Evolutionary conservation across 2,113 vertebrate species (phyloP), one percentile per base, ranked within the genome.

Genomic region (Podarcis raffonei): DNA sequence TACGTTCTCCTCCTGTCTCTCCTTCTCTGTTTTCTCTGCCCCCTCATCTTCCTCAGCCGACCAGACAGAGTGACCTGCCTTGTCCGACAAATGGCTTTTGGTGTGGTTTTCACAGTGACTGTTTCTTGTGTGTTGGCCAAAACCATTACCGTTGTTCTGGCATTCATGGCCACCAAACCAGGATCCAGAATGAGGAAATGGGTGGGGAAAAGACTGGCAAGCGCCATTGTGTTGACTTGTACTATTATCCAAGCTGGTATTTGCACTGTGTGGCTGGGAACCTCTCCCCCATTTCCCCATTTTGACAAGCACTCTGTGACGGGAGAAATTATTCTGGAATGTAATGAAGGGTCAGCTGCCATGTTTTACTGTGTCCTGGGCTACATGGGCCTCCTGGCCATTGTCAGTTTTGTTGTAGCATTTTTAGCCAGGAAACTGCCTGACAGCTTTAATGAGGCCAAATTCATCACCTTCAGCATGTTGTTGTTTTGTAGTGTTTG

Each of bases 71-170:
- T 72, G 57, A 91, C 25, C 27, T 90, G 90, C 71, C 39, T 93
- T 5, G n/a, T 90, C 23, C 65, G 80, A n/a, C 89, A 90, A 71
- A 35, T 82, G 5, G 72, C 86, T 42, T 92, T 92, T 90, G 86
- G 90, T 16, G 23, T 84, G 7, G 35, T 88, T 23, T 93, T 92
- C 78, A 80, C 86, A 12, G 18, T 89, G 9, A 83, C 88, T 18
- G 16, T 94, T 57, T 92, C 91, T 4, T 90, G 84, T 6, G 81
- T 94, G 35, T 81, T 94, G 42, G 91, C 89, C 12, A 93, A 92
- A 90, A 93, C 89, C 12, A 25, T 90, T 8, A 89, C 84, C 25
- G 89, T 92, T 25, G 80, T 92, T 72, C 11, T 90, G 71, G 87
- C 77, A 2, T 92, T 93, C n/a, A 84, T 84, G 80, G 83, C 89